phyloP scores from a whole-genome alignment of 2,888 invertebrate genomes.

The Tetramorium bicarinatum region DNA sequence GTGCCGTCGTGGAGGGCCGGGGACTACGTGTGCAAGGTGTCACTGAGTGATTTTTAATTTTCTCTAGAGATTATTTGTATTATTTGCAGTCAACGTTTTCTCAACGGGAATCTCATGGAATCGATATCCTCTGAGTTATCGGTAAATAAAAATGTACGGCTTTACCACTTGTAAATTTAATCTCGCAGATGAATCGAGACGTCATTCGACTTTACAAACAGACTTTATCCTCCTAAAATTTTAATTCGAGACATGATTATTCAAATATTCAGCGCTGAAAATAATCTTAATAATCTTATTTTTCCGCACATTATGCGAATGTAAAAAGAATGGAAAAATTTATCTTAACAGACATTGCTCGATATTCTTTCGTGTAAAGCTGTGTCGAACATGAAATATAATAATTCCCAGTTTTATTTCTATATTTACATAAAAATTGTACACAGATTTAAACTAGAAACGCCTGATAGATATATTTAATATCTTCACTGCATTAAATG shows the following conservation, averaged over 20 bases:
- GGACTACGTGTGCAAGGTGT: conserved; percentile 42
- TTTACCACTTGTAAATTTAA: not conserved
- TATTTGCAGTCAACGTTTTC: conserved; percentile 54
- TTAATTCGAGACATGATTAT: not conserved
- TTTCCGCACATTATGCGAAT: not conserved
- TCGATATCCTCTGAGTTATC: conserved; percentile 14
- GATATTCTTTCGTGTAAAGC: not conserved
- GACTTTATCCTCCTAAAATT: not conserved
- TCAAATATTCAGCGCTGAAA: not conserved
- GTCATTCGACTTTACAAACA: not conserved
- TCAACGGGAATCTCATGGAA: conserved; percentile 20
- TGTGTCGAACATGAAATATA: not conserved
- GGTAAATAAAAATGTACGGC: conserved; percentile 8
- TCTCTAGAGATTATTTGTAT: conserved; percentile 35
- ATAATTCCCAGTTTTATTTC: not conserved
- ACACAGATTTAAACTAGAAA: not conserved
- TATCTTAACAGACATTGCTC: not conserved
- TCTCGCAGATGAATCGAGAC: not conserved
- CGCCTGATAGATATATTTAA: not conserved
- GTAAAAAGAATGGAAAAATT: not conserved
- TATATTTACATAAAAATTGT: not conserved
- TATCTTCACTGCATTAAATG: not conserved
- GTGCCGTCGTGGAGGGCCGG: conserved; percentile 59
- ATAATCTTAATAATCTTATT: not conserved
- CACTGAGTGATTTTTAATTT: conserved; percentile 42